Evolutionary conservation across 2,113 vertebrate species (phyloP).

Genomic region (Sinocyclocheilus maitianheensis): DNA sequence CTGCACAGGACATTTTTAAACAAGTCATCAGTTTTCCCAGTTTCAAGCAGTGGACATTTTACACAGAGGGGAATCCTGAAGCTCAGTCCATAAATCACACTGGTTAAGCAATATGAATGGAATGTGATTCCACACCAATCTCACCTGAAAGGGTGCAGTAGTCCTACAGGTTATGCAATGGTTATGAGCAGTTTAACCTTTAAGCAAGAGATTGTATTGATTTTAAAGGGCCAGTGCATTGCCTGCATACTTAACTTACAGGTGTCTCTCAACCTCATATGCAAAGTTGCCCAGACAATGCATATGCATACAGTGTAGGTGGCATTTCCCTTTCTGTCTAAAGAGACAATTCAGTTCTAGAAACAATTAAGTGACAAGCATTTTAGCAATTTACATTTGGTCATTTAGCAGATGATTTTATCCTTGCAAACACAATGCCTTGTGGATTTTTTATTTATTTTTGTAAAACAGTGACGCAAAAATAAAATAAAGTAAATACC

Average conservation of each 20-base stretch:
- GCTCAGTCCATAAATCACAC: background rate
- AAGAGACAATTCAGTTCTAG: background rate
- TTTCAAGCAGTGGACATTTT: background rate
- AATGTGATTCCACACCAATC: conserved; percentile 14
- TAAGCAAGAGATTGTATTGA: background rate
- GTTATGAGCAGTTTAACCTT: conserved; percentile 4
- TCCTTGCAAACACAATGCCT: too few species aligned
- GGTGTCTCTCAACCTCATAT: background rate
- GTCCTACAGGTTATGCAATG: conserved; percentile 1
- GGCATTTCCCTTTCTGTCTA: background rate
- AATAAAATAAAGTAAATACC: too few species aligned
- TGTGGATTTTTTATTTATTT: background rate
- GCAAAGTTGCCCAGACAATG: background rate
- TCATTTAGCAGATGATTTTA: too few species aligned
- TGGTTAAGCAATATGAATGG: background rate
- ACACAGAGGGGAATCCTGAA: conserved; percentile 28
- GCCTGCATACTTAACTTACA: background rate
- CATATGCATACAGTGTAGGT: background rate
- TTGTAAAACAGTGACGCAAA: background rate
- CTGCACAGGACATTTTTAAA: conserved; percentile 1
- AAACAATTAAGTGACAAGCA: background rate
- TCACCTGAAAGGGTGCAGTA: conserved; percentile 16
- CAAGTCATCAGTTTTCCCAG: background rate
- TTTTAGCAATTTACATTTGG: background rate
- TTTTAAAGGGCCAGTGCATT: background rate